Evolutionary conservation across 2,113 vertebrate genomes (phyloP).

Genomic region (Ictalurus punctatus): DNA sequence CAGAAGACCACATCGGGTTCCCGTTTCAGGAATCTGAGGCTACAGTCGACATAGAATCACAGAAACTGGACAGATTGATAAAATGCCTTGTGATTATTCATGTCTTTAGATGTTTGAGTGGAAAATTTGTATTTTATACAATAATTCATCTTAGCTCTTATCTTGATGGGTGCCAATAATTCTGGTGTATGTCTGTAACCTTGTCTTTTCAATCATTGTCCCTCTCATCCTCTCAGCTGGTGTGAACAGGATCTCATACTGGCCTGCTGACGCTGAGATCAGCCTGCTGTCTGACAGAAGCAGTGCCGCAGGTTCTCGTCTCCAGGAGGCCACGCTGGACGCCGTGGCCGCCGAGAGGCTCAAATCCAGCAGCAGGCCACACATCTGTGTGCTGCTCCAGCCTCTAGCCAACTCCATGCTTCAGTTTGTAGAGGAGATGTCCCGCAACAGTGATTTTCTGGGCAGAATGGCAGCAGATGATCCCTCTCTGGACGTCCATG

Average conservation of each 20-base stretch:
- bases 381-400: conserved; percentile 85
- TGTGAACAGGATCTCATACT: conserved; percentile 91
- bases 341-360: conserved; percentile 84
- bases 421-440: conserved; percentile 87
- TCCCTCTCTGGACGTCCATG: conserved; percentile 60
- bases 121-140: background rate
- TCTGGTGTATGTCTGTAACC: background rate
- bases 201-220: background rate
- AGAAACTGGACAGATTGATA: background rate
- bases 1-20: background rate
- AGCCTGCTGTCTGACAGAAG: conserved; percentile 72
- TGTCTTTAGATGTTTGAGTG: background rate
- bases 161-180: background rate
- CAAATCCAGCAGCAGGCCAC: conserved; percentile 88
- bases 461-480: conserved; percentile 72
- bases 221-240: conserved; percentile 76
- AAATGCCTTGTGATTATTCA: background rate
- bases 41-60: background rate
- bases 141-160: background rate
- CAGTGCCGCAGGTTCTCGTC: conserved; percentile 33
- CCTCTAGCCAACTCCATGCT: conserved; percentile 79
- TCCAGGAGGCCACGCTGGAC: conserved; percentile 84
- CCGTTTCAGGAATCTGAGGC: background rate
- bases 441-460: conserved; percentile 85
- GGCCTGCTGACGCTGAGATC: conserved; percentile 93